phyloP scores from a whole-genome alignment of 2,797 vertebrate species.

The Coilia nasus region DNA sequence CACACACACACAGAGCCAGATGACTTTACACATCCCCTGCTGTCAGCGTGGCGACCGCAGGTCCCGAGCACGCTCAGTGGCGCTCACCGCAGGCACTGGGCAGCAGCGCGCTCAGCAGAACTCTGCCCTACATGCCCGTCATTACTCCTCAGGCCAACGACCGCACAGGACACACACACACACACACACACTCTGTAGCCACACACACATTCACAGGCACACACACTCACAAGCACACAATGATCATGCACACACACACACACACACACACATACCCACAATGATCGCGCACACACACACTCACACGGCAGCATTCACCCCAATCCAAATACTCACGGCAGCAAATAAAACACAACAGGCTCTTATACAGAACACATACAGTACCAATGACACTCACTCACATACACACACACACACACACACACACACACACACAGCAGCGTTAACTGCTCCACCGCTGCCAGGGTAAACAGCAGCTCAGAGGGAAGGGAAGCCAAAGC shows the following conservation, averaged over 20 bases:
- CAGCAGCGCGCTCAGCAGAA: slow-evolving; percentile 69
- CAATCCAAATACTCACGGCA: no score
- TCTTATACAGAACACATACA: no score
- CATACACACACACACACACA: neutral
- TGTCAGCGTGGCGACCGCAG: slow-evolving; percentile 68
- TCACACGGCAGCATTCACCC: no score
- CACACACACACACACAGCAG: neutral
- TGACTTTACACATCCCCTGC: slow-evolving; percentile 49
- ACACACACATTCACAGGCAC: no score
- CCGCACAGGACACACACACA: neutral
- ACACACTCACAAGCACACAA: no score
- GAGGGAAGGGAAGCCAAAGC: neutral
- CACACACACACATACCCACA: no score
- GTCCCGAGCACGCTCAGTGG: slow-evolving; percentile 59
- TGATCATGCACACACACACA: no score
- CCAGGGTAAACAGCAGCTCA: slow-evolving; percentile 10
- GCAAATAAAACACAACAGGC: no score
- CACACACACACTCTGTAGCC: neutral
- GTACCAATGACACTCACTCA: neutral
- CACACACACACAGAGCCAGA: neutral
- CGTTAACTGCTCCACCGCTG: neutral
- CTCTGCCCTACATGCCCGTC: slow-evolving; percentile 74
- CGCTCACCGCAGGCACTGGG: slow-evolving; percentile 71
- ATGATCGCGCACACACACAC: no score
- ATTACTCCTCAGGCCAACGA: slow-evolving; percentile 7